These are phyloP conservation scores for Heliconius sara DNA, from an alignment of 2,888 invertebrate genomes.

Conservation along the genomic window DNA sequence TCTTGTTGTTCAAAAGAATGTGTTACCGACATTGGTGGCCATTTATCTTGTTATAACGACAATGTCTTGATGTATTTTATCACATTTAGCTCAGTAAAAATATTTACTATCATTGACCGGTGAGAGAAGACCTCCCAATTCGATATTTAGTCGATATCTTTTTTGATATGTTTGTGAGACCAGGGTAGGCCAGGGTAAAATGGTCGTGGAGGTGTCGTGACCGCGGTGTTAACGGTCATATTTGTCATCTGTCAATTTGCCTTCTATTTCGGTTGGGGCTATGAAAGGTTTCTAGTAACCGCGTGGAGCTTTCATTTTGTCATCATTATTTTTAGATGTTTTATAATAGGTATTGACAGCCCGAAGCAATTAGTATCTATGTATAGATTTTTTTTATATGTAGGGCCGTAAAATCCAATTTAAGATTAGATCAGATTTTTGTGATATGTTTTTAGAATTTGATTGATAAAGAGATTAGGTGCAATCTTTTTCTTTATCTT, in stretches of 20 bases:
- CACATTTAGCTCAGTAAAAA: constrained; percentile 79
- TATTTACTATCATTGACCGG: constrained; percentile 71
- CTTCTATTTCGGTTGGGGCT: constrained; percentile 80
- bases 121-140: constrained; percentile 55
- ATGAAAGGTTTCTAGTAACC: constrained; percentile 77
- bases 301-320: constrained; percentile 72
- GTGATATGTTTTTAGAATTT: background rate
- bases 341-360: constrained; percentile 79
- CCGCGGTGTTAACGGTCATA: constrained; percentile 79
- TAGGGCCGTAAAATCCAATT: constrained; percentile 45
- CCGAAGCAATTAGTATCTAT: constrained; percentile 54
- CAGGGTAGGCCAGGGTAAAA: constrained; percentile 53
- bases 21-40: constrained; percentile 69
- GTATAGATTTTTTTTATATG: constrained; percentile 49
- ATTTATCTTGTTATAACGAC: constrained; percentile 81
- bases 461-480: background rate
- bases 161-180: constrained; percentile 15
- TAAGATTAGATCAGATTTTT: constrained; percentile 41
- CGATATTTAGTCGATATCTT: constrained; percentile 39
- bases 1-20: constrained; percentile 65
- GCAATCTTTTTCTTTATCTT: too few relatives aligned
- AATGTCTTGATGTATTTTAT: constrained; percentile 82
- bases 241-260: constrained; percentile 84
- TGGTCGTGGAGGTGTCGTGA: constrained; percentile 65
- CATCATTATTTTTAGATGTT: constrained; percentile 78